Evolutionary conservation across 2,888 invertebrate species (phyloP).

Genomic region (Omphaloscelis lunosa): DNA sequence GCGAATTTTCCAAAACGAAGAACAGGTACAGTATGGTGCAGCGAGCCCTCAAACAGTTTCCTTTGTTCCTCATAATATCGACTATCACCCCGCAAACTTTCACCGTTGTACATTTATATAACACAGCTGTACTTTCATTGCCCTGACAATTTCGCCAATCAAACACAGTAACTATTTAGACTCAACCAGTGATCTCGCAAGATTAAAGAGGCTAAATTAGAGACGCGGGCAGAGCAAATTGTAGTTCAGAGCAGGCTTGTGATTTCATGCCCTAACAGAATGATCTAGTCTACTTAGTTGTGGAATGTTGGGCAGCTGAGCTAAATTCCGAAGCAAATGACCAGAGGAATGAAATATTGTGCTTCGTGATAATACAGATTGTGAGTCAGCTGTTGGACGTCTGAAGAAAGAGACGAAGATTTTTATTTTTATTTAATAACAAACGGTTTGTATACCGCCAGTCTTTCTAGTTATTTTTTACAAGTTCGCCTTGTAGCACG

Average conservation of each 20-base stretch:
- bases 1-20: too few species aligned
- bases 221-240: constrained; percentile 53
- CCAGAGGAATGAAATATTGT: constrained; percentile 25
- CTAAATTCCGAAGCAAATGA: constrained; percentile 51
- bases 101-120: not conserved
- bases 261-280: constrained; percentile 64
- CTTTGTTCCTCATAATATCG: not conserved
- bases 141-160: not conserved
- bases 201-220: constrained; percentile 54
- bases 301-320: constrained; percentile 53
- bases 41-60: not conserved
- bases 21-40: not conserved
- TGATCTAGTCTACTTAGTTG: constrained; percentile 56
- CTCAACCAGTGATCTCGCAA: constrained; percentile 40
- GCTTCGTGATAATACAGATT: not conserved
- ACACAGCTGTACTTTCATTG: not conserved
- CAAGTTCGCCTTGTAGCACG: too few species aligned
- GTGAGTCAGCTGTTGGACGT: constrained; percentile 32
- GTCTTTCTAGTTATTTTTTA: not conserved
- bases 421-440: not conserved
- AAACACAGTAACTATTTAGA: constrained; percentile 17
- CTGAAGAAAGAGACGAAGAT: not conserved
- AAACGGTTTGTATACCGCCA: not conserved
- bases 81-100: not conserved
- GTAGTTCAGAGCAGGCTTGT: constrained; percentile 46